These are phyloP conservation scores for Leptinotarsa rubiginosa DNA, from an alignment of 2,888 invertebrate species.

Conservation along the genomic window DNA sequence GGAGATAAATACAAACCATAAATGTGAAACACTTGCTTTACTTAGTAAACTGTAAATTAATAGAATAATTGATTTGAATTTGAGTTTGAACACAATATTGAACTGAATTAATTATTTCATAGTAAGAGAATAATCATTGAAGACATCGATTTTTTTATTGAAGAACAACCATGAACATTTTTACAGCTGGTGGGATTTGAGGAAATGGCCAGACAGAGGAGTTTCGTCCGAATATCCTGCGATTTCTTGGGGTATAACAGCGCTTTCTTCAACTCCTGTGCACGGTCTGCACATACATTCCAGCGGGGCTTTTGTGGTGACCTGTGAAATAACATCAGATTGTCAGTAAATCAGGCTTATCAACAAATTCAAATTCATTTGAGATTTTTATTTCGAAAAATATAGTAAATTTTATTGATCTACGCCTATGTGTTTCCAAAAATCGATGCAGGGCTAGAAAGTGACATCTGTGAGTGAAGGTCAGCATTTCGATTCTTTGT, in stretches of 20 bases:
- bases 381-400: too few relatives aligned
- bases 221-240: slow-evolving; percentile 87
- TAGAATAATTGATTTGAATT: neutral
- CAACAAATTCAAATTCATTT: too few relatives aligned
- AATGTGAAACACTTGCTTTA: neutral
- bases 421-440: too few relatives aligned
- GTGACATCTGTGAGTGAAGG: too few relatives aligned
- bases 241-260: slow-evolving; percentile 90
- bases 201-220: slow-evolving; percentile 83
- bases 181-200: slow-evolving; percentile 74
- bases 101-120: neutral
- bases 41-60: neutral
- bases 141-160: slow-evolving; percentile 16
- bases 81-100: too few relatives aligned
- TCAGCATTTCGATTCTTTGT: too few relatives aligned
- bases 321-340: slow-evolving; percentile 66
- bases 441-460: too few relatives aligned
- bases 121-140: neutral
- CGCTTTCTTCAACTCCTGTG: slow-evolving; percentile 87
- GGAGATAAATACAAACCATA: slow-evolving; percentile 35
- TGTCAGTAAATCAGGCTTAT: neutral
- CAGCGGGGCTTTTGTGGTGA: slow-evolving; percentile 90
- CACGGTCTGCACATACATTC: slow-evolving; percentile 96
- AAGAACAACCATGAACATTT: neutral
- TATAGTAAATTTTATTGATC: too few relatives aligned